A percentile compares a stretch with the other conserved stretches of the same genome.
These are phyloP conservation scores for Danio albolineatus DNA, from an alignment of 2,797 vertebrate species.

Conservation along the genomic window DNA sequence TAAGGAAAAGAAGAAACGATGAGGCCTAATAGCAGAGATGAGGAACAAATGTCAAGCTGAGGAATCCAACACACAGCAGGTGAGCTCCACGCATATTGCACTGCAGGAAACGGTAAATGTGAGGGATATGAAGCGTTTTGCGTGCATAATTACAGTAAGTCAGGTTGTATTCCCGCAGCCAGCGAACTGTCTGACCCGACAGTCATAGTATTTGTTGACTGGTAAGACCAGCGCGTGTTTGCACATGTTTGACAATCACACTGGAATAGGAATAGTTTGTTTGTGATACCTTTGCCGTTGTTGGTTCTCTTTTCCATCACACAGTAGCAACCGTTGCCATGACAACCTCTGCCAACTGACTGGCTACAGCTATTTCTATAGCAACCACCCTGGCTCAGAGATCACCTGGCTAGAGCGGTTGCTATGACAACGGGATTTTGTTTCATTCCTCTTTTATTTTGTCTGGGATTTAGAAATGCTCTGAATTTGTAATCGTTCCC, in stretches of 20 bases:
- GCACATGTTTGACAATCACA: not conserved
- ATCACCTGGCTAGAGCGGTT: constrained; percentile 17
- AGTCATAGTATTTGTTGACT: not conserved
- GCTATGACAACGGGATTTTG: constrained; percentile 4
- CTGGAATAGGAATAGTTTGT: not conserved
- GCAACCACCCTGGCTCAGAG: not conserved
- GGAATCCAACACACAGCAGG: constrained; percentile 55
- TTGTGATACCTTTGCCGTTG: not conserved
- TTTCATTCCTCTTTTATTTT: not conserved
- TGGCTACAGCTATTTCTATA: constrained; percentile 17
- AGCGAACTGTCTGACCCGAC: not conserved
- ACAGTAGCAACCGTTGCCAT: constrained; percentile 8
- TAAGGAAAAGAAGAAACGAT: constrained; percentile 45
- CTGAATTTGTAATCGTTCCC: not conserved
- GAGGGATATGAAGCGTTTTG: not conserved
- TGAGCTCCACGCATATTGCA: constrained; percentile 7
- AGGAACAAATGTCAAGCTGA: constrained; percentile 49
- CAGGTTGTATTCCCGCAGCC: not conserved
- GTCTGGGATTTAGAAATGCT: not conserved
- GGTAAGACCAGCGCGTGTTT: not conserved
- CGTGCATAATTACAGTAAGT: not conserved
- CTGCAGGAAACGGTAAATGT: not conserved
- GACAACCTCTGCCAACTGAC: not conserved
- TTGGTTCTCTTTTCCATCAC: not conserved
- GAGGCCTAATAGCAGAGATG: constrained; percentile 65